A percentile compares a stretch with the other conserved stretches of the same genome.
These are phyloP conservation scores for Stomatorhinus ivindoensis DNA, from an alignment of 2,113 vertebrate genomes.

Conservation along the genomic window DNA sequence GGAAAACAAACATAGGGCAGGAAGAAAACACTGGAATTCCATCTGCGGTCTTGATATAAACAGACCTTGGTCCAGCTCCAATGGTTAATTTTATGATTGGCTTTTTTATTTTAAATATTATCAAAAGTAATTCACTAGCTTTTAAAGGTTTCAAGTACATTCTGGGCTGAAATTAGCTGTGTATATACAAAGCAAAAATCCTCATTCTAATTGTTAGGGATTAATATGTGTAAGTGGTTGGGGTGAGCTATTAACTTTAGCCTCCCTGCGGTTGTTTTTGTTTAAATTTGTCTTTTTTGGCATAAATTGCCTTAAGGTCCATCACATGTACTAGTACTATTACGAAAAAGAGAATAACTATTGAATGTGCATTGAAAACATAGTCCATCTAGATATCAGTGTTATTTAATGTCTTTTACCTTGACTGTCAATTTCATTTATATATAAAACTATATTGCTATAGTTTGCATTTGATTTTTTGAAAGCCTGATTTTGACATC, in stretches of 20 bases:
- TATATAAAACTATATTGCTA: background rate
- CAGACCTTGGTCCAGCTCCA: background rate
- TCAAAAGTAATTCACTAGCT: background rate
- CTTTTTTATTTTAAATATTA: background rate
- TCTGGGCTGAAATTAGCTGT: background rate
- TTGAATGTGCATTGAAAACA: background rate
- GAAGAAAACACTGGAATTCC: background rate
- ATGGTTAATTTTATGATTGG: background rate
- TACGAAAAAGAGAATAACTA: background rate
- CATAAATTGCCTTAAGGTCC: background rate
- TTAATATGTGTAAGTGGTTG: background rate
- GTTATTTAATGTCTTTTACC: background rate
- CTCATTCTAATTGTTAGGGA: background rate
- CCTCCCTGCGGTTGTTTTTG: background rate
- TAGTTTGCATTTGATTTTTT: background rate
- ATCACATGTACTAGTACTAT: background rate
- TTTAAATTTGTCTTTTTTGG: background rate
- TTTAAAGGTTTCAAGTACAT: background rate
- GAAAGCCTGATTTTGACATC: background rate
- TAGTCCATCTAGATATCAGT: background rate
- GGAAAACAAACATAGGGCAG: constrained; percentile 10
- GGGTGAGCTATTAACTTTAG: background rate
- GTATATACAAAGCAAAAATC: background rate
- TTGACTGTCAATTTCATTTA: background rate
- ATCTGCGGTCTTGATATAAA: background rate